A percentile compares a stretch with the other conserved stretches of the same genome.
These are phyloP conservation scores for Melieria omissa DNA, from an alignment of 2,888 invertebrate genomes.

Conservation along the genomic window DNA sequence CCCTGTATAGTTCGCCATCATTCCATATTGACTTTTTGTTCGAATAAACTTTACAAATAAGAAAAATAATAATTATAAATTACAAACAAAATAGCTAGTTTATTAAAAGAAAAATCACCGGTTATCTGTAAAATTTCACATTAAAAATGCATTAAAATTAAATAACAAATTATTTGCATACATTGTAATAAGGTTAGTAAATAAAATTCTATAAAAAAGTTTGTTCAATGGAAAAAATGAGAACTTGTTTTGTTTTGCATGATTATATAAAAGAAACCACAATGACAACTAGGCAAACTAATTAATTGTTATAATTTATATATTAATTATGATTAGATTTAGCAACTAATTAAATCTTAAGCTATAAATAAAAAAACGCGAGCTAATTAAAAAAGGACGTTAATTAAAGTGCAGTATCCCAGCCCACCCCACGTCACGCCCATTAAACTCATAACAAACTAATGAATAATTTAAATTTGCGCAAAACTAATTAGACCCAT, in stretches of 20 bases:
- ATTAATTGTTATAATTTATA: conserved; percentile 25
- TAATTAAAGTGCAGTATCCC: neutral
- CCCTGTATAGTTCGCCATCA: no score
- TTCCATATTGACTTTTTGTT: no score
- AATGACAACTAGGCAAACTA: conserved; percentile 8
- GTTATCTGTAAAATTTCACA: neutral
- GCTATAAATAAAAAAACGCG: neutral
- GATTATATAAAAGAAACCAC: neutral
- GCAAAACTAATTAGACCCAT: conserved; percentile 11
- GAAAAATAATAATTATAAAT: no score
- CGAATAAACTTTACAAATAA: no score
- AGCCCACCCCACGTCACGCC: neutral
- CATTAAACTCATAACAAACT: neutral
- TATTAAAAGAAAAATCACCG: neutral
- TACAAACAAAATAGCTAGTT: no score
- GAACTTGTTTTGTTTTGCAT: neutral
- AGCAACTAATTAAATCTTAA: neutral
- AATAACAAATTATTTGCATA: no score
- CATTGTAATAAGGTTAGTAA: no score
- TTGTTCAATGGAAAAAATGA: no score
- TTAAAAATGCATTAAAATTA: neutral
- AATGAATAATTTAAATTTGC: neutral
- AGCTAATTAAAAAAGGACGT: neutral
- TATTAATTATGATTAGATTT: neutral
- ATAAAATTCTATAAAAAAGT: no score